Percentiles rank a stretch among this genome's conserved stretches.
These are phyloP conservation scores for Drosophila mauritiana DNA, from an alignment of 1,140 invertebrate genomes.

Conservation along the genomic window DNA sequence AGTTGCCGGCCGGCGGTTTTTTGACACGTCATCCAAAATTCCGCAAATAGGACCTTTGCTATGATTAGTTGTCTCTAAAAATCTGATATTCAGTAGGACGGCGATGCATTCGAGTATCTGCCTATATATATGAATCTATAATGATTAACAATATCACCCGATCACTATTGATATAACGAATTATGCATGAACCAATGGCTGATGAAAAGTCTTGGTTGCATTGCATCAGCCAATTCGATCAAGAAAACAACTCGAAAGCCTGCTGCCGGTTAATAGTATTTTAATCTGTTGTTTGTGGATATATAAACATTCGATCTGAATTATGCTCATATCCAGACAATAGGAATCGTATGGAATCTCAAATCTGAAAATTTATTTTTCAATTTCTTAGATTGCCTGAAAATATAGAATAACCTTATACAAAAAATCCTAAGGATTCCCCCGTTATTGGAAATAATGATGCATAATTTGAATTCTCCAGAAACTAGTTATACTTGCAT, in stretches of 20 bases:
- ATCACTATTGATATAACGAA: slow-evolving; percentile 17
- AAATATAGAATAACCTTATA: too few species aligned
- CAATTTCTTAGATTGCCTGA: neutral
- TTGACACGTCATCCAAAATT: slow-evolving; percentile 29
- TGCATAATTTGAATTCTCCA: neutral
- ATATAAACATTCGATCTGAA: slow-evolving; percentile 46
- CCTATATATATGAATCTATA: slow-evolving; percentile 11
- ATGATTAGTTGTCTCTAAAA: neutral
- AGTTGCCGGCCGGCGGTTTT: slow-evolving; percentile 42
- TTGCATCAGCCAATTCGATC: slow-evolving; percentile 80
- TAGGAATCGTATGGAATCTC: neutral
- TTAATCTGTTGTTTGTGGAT: slow-evolving; percentile 49
- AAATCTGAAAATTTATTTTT: neutral
- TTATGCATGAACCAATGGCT: slow-evolving; percentile 56
- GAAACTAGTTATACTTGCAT: slow-evolving; percentile 8
- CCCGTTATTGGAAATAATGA: neutral
- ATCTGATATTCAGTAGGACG: neutral
- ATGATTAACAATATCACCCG: slow-evolving; percentile 47
- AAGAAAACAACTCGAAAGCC: slow-evolving; percentile 62
- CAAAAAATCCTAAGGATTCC: too few species aligned
- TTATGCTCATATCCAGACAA: slow-evolving; percentile 10
- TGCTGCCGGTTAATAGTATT: slow-evolving; percentile 50
- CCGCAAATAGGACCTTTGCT: slow-evolving; percentile 5
- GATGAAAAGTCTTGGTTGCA: slow-evolving; percentile 70
- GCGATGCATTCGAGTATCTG: slow-evolving; percentile 3